Base-by-base conservation (phyloP, 1,140 invertebrate genomes). In the Dinoponera quadriceps region DNA sequence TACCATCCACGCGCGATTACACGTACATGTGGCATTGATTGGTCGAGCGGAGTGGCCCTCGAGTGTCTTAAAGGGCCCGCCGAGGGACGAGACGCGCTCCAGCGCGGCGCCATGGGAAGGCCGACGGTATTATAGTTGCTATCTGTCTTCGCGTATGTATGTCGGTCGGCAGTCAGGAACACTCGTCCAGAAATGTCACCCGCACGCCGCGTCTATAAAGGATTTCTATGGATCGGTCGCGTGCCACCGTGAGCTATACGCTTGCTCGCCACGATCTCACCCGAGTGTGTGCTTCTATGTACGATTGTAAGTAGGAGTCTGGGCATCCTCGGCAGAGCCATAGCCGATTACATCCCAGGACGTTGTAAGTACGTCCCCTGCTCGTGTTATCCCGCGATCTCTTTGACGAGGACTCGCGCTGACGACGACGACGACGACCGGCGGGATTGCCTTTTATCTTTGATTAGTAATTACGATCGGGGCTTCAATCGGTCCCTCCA, bases 211-310 rank as follows among this genome's bases (percentile, higher is more conserved):
- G 65, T 74, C 90, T 89, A 89, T 91, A 91, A 91, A 89, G 91
- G 92, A 90, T 91, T 92, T 92, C 91, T 91, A 92, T 92, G 87
- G 91, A 92, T 91, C 85, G 91, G 93, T 93, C 93, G 92, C 92
- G 93, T 93, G 92, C 90, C 92, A 87, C 88, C 90, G 89, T 91
- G 87, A 89, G 88, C 88, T 91, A 87, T 87, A 44, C 38, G 38
- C 38, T 44, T 5, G 29, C 29, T 33, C 38, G 38, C 38, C 11
- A 44, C 38, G 38, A 44, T 44, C 38, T 44, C 38, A 9, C 3
- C 38, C 38, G 38, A 0, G 7, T 44, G 85, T 82, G 83, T 60
- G 63, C 77, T n/a, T n/a, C 74, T 87, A 81, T 81, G 74, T 80
- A 85, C 87, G 60, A 66, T 86, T 72, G 68, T 80, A 86, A 89